These are phyloP conservation scores for Cosmopolites sordidus DNA, from an alignment of 2,888 invertebrate species.

Conservation along the genomic window DNA sequence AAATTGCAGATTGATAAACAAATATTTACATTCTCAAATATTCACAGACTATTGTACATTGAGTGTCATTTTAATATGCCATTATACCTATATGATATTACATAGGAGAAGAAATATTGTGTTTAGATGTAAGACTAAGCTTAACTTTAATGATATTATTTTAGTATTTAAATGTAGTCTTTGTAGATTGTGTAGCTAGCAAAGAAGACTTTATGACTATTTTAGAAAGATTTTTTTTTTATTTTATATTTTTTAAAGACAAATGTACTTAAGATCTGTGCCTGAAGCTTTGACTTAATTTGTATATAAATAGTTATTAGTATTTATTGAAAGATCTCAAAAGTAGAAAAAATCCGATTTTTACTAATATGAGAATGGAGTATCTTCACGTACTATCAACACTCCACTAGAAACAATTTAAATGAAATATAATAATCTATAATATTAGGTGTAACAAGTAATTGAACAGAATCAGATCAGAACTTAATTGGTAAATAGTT, in stretches of 20 bases:
- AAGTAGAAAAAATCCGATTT: not conserved
- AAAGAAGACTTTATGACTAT: constrained; percentile 31
- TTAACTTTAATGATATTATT: constrained; percentile 23
- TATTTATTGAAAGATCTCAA: constrained; percentile 1
- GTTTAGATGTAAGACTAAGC: constrained; percentile 3
- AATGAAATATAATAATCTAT: no score
- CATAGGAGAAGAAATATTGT: constrained; percentile 9
- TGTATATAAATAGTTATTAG: constrained; percentile 8
- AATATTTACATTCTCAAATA: constrained; percentile 1
- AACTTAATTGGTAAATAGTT: not conserved
- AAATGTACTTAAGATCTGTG: constrained; percentile 31
- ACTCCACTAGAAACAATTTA: no score
- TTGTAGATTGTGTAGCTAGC: constrained; percentile 30
- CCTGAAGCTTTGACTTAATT: constrained; percentile 15
- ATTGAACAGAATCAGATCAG: no score
- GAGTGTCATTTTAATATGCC: constrained; percentile 20
- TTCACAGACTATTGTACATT: constrained; percentile 23
- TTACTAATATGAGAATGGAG: not conserved
- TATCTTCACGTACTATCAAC: no score
- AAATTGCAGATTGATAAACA: not conserved
- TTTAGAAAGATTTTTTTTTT: constrained; percentile 34
- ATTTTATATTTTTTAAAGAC: constrained; percentile 33
- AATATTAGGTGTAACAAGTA: no score
- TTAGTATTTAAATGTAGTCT: constrained; percentile 35
- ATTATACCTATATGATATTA: constrained; percentile 21